Base-by-base conservation (phyloP, 1,140 invertebrate species). In the Euwallacea fornicatus region DNA sequence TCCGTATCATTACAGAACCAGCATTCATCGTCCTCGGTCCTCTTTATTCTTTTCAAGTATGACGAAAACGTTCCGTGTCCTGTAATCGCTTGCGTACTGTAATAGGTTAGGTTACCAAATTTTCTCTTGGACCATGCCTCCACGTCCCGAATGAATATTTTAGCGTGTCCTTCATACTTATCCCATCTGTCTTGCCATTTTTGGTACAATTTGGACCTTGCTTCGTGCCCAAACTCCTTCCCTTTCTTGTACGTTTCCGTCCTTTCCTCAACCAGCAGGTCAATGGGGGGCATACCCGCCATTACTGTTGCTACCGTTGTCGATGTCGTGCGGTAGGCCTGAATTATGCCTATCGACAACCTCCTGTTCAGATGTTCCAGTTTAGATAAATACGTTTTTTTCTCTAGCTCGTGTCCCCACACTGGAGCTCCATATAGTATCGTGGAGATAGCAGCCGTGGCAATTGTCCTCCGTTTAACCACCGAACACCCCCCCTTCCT, bases 1-100 rank as follows among this genome's bases (percentile, higher is more conserved):
- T 69, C 66, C 2, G 2, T 13, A 11, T 46, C 44, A 9, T 13
- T 9, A 7, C 66, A 69, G 21, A 21, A 59, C 55, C 44, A 47
- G 33, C 66, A 69, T 7, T 21, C 7, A 16, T 60, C 56, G 11
- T 60, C 15, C 11, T 4, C 8, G 9, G 7, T 43, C 13, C 53
- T 69, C 21, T 44, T n/a, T 44, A 60, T 60, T 61, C 11, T 67
- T 10, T 54, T 33, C 7, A 46, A 21, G 61, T 70, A 73, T 11
- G 42, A 60, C 0, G 58, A 13, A 21, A 68, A 72, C 11, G 47
- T 67, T 2, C 71, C 71, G 16, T 74, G 64, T 21, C 73, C 66
- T 3, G 71, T 73, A 7, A 75, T 42, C n/a, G 66, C 44, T 50
- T 75, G 74, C 7, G 72, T 67, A 7, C 71, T 8, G n/a, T 58